phyloP scores from a whole-genome alignment of 2,888 invertebrate species.

The Cenopis cana region DNA sequence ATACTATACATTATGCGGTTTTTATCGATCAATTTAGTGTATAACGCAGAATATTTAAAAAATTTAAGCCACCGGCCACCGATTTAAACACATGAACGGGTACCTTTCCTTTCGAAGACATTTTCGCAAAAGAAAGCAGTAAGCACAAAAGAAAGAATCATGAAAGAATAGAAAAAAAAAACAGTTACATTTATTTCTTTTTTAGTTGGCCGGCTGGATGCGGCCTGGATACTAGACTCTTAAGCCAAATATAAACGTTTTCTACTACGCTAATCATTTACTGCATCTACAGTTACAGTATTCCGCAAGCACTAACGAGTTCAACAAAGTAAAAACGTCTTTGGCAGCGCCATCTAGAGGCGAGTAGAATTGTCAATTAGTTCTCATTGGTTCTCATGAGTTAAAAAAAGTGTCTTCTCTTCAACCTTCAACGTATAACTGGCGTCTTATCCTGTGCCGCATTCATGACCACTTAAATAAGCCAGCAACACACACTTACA shows the following conservation, averaged over 20 bases:
- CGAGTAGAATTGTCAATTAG: conserved; percentile 21
- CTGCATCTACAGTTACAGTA: not conserved
- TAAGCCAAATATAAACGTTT: not conserved
- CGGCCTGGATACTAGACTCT: not conserved
- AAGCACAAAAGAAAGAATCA: too few relatives aligned
- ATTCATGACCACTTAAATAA: too few relatives aligned
- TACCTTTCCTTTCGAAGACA: not conserved
- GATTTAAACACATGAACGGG: not conserved
- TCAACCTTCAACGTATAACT: too few relatives aligned
- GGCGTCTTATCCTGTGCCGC: too few relatives aligned
- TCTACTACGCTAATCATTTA: not conserved
- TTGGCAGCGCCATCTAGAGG: conserved; percentile 29
- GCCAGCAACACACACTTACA: too few relatives aligned
- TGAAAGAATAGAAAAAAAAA: too few relatives aligned
- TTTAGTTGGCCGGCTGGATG: too few relatives aligned
- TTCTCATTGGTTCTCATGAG: too few relatives aligned
- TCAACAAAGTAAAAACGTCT: not conserved
- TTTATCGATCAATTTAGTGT: too few relatives aligned
- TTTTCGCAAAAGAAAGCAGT: too few relatives aligned
- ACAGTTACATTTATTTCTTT: not conserved
- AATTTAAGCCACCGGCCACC: not conserved
- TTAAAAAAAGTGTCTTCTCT: too few relatives aligned
- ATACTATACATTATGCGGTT: conserved; percentile 43
- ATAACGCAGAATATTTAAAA: too few relatives aligned
- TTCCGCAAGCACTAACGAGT: not conserved